Evolutionary conservation across 2,888 invertebrate species (phyloP).

Genomic region (Nephrocerus scutellatus): DNA sequence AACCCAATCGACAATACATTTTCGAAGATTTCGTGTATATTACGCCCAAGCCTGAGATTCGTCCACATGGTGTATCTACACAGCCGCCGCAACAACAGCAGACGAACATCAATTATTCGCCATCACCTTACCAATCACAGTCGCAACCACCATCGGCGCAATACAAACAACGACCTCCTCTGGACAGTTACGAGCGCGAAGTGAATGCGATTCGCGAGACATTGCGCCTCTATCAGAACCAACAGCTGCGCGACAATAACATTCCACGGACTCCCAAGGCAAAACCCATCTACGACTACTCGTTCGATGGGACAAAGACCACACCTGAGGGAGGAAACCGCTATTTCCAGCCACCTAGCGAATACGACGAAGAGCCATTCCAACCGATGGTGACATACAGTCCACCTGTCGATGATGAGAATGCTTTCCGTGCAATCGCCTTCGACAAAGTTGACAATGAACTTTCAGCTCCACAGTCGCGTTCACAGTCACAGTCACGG

Average conservation of each 20-base stretch:
- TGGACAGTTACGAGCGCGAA: conserved; percentile 58
- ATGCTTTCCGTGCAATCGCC: conserved; percentile 42
- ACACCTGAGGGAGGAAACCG: not conserved
- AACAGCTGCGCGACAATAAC: conserved; percentile 48
- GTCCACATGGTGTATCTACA: conserved; percentile 33
- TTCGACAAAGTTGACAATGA: conserved; percentile 50
- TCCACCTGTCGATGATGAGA: conserved; percentile 40
- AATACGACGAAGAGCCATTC: conserved; percentile 56
- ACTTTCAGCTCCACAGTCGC: conserved; percentile 9
- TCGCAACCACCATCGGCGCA: conserved; percentile 19
- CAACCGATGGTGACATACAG: conserved; percentile 56
- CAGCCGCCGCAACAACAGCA: too few relatives aligned
- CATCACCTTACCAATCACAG: conserved; percentile 11
- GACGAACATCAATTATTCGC: too few relatives aligned
- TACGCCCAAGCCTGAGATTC: conserved; percentile 52
- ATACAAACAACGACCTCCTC: conserved; percentile 33
- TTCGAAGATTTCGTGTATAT: conserved; percentile 42
- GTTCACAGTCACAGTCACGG: conserved; percentile 18
- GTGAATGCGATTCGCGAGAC: conserved; percentile 61
- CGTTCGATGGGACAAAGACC: conserved; percentile 55
- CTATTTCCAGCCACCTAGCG: conserved; percentile 35
- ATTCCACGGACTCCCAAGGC: conserved; percentile 44
- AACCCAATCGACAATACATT: conserved; percentile 28
- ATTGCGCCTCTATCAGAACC: conserved; percentile 56
- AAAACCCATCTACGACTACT: conserved; percentile 63